phyloP scores from a whole-genome alignment of 2,888 invertebrate genomes.

The Lasioglossum leucozonium region DNA sequence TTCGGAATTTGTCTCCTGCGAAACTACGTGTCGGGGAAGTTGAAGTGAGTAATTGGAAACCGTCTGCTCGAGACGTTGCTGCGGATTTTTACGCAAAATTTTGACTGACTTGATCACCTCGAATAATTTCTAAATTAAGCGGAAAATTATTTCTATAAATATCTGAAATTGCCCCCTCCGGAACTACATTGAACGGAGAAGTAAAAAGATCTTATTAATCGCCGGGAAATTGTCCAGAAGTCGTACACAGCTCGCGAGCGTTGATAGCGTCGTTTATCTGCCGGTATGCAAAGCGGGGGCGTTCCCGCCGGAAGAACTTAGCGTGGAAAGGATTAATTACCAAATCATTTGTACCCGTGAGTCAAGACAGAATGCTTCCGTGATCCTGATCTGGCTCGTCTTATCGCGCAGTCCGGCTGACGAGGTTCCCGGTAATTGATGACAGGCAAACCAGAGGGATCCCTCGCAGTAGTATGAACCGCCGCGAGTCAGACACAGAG shows the following conservation, averaged over 20 bases:
- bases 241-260: background rate
- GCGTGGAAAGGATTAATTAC: constrained; percentile 31
- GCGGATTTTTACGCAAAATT: no score
- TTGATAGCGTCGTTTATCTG: background rate
- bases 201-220: background rate
- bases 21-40: no score
- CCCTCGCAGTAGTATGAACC: constrained; percentile 45
- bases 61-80: no score
- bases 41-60: no score
- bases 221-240: background rate
- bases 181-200: background rate
- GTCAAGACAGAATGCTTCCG: background rate
- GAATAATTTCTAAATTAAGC: no score
- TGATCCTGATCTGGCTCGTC: constrained; percentile 15
- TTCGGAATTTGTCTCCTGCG: no score
- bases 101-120: no score
- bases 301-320: constrained; percentile 20
- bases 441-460: constrained; percentile 17
- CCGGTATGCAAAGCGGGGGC: background rate
- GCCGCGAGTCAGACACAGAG: constrained; percentile 42
- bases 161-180: background rate
- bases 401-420: constrained; percentile 28
- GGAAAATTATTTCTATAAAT: background rate
- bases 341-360: constrained; percentile 21
- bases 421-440: constrained; percentile 25